A percentile compares a stretch with the other conserved stretches of the same genome.
Evolutionary conservation across 1,140 invertebrate species (phyloP).

Genomic region (Dolichoris vasculosae): DNA sequence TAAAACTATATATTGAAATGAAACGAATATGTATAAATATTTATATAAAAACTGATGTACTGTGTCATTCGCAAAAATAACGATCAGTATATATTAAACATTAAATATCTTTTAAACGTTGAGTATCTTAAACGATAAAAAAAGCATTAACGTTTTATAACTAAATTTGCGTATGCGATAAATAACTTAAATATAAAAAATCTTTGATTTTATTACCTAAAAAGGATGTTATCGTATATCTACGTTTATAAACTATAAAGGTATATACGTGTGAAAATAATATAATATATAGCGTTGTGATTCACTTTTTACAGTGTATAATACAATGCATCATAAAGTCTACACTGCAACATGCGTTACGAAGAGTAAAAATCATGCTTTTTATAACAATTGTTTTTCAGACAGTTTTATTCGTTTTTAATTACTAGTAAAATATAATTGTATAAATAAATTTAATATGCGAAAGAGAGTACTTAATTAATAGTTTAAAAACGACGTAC

Average conservation of each 20-base stretch:
- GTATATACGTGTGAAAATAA: neutral
- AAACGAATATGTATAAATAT: neutral
- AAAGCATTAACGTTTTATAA: no score
- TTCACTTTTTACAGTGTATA: slow-evolving; percentile 10
- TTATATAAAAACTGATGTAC: neutral
- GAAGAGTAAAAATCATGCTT: neutral
- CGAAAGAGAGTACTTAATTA: no score
- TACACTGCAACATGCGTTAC: neutral
- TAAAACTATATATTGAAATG: neutral
- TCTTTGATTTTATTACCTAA: neutral
- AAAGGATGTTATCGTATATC: neutral
- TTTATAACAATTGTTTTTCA: neutral
- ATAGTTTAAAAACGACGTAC: neutral
- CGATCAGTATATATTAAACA: no score
- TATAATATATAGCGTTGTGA: neutral
- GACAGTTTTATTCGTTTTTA: neutral
- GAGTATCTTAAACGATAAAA: no score
- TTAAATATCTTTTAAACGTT: no score
- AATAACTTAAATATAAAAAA: neutral
- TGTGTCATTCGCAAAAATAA: neutral
- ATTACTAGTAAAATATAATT: slow-evolving; percentile 1
- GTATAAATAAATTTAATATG: no score
- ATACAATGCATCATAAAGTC: slow-evolving; percentile 14
- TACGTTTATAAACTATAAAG: neutral
- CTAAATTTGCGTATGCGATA: neutral